These are phyloP conservation scores for Haplochromis burtoni DNA, from an alignment of 2,113 vertebrate genomes.

Conservation along the genomic window DNA sequence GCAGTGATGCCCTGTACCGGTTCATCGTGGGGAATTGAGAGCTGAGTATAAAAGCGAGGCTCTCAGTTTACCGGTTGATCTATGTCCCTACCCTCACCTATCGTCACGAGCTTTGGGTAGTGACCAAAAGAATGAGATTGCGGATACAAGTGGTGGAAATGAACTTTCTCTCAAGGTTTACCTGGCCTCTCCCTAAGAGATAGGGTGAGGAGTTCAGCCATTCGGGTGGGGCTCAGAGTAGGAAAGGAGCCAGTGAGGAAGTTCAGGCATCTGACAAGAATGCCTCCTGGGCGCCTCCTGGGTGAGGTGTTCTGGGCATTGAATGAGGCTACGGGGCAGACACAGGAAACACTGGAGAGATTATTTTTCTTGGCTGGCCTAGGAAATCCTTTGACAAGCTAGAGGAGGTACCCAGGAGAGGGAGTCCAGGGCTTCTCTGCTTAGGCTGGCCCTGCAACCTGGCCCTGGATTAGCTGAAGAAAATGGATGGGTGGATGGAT, in stretches of 20 bases:
- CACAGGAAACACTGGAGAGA: not conserved
- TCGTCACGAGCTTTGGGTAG: accelerated
- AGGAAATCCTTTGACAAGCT: not conserved
- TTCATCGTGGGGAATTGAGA: not conserved
- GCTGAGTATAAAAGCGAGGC: not conserved
- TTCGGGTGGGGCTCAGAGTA: not conserved
- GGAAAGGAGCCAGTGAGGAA: not conserved
- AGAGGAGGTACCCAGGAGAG: not conserved
- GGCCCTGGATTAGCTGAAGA: not conserved
- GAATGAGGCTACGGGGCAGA: not conserved
- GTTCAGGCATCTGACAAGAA: not conserved
- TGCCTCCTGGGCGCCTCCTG: not conserved
- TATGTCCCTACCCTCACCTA: not conserved
- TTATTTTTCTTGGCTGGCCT: not conserved
- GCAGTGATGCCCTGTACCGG: not conserved
- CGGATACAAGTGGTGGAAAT: not conserved
- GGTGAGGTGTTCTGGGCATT: not conserved
- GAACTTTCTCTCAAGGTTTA: not conserved
- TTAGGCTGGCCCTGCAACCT: not conserved
- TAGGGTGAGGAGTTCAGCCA: not conserved
- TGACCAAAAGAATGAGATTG: not conserved
- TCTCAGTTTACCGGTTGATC: not conserved
- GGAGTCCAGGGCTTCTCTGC: not conserved
- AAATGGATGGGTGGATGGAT: not conserved
- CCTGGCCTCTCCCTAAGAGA: not conserved